Conservation (phyloP, 1,140 invertebrate species). For the Andricus grossulariae region DNA sequence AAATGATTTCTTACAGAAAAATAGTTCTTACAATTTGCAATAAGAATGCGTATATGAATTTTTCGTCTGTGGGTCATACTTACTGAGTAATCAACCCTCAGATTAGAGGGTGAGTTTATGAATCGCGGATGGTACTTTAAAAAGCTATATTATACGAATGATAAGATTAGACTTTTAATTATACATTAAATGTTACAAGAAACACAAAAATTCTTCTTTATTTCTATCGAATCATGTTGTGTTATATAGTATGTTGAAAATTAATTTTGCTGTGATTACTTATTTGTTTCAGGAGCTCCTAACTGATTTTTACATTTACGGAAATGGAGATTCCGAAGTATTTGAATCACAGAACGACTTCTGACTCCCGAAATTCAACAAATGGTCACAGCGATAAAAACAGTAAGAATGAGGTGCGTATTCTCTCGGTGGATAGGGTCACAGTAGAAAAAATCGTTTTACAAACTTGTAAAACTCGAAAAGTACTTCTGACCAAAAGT, state of each 20-base stretch:
- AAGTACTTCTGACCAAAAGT: constrained; percentile 55
- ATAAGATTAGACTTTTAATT: too few relatives aligned
- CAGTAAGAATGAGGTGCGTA: constrained; percentile 1
- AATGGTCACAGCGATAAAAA: background rate
- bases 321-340: constrained; percentile 21
- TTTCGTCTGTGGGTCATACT: too few relatives aligned
- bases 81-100: too few relatives aligned
- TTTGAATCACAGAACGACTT: background rate
- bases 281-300: constrained; percentile 24
- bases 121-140: too few relatives aligned
- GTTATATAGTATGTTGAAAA: background rate
- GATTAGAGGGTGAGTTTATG: too few relatives aligned
- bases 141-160: too few relatives aligned
- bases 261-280: background rate
- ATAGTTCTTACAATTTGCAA: too few relatives aligned
- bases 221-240: too few relatives aligned
- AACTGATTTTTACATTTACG: background rate
- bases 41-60: too few relatives aligned
- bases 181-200: too few relatives aligned
- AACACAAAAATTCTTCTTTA: too few relatives aligned
- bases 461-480: constrained; percentile 45
- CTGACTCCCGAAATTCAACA: background rate
- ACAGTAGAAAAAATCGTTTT: constrained; percentile 60
- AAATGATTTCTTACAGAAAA: too few relatives aligned
- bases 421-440: constrained; percentile 50